phyloP scores from a whole-genome alignment of 2,888 invertebrate species.

The Phragmatobia fuliginosa region DNA sequence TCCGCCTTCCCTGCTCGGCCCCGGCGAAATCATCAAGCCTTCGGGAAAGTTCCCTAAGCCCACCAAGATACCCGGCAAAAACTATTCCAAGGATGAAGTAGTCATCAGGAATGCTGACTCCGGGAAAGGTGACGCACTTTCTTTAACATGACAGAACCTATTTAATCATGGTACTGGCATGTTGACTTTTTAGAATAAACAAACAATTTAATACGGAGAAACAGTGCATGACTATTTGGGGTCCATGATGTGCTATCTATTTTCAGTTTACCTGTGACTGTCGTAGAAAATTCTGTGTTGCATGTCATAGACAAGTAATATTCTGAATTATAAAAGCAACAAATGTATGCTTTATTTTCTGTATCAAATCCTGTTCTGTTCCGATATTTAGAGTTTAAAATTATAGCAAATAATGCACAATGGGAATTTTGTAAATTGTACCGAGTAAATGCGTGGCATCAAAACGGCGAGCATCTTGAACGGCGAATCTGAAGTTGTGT shows the following conservation, averaged over 20 bases:
- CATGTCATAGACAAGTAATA: constrained; percentile 55
- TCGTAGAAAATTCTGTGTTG: constrained; percentile 57
- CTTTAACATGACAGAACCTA: constrained; percentile 7
- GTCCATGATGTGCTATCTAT: constrained; percentile 64
- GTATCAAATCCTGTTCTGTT: constrained; percentile 14
- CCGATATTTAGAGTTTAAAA: constrained; percentile 4
- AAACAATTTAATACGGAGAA: constrained; percentile 47
- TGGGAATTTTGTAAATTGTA: constrained; percentile 26
- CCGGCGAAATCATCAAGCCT: constrained; percentile 94
- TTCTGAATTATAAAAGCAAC: constrained; percentile 27
- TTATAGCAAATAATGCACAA: constrained; percentile 7
- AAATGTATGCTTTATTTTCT: constrained; percentile 17
- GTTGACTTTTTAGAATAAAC: constrained; percentile 27
- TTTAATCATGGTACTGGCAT: constrained; percentile 39
- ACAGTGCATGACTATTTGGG: constrained; percentile 62
- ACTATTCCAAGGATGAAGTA: constrained; percentile 97
- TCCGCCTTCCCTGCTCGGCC: constrained; percentile 88
- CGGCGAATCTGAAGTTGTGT: constrained; percentile 70
- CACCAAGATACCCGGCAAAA: constrained; percentile 96
- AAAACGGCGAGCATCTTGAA: constrained; percentile 30
- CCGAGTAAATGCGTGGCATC: constrained; percentile 26
- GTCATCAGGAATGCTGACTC: constrained; percentile 98
- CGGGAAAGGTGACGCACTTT: constrained; percentile 92
- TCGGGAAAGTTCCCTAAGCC: constrained; percentile 96
- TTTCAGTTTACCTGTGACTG: constrained; percentile 57